These are phyloP conservation scores for Camelus bactrianus DNA, from an alignment of 2,113 vertebrate species.

Conservation along the genomic window DNA sequence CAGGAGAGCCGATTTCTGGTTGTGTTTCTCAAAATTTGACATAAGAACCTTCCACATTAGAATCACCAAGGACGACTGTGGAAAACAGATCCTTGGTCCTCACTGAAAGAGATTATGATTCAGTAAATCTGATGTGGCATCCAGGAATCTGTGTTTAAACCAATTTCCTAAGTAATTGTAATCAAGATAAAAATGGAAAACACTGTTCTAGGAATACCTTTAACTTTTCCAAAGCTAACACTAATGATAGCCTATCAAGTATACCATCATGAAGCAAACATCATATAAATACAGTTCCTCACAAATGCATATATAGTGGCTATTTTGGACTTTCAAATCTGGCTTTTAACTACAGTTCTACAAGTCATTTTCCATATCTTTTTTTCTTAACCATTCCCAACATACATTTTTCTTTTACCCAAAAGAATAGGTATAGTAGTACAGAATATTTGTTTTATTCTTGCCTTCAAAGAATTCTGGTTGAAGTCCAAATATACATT, in stretches of 20 bases:
- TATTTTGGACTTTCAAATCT: not conserved
- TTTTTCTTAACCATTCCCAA: constrained; percentile 22
- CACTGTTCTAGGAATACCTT: not conserved
- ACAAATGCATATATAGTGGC: not conserved
- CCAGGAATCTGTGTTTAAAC: constrained; percentile 18
- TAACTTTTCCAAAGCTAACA: not conserved
- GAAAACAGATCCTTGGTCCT: not conserved
- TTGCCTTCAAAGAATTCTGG: not conserved
- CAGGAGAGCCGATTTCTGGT: not conserved
- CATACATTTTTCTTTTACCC: not conserved
- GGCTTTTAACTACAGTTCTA: not conserved
- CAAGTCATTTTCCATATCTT: not conserved
- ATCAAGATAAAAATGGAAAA: constrained; percentile 22
- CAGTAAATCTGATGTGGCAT: not conserved
- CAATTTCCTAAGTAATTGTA: not conserved
- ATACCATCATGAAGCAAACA: not conserved
- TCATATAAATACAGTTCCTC: not conserved
- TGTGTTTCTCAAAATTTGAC: not conserved
- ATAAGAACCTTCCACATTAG: not conserved
- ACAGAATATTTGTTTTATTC: constrained; percentile 1
- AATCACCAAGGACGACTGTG: not conserved
- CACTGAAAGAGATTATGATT: not conserved
- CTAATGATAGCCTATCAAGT: not conserved
- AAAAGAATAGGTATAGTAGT: not conserved
- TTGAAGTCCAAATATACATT: not conserved